Evolutionary conservation across 2,888 invertebrate species (phyloP), one percentile per base, ranked within the genome.

Genomic region (Spisula subtruncata): DNA sequence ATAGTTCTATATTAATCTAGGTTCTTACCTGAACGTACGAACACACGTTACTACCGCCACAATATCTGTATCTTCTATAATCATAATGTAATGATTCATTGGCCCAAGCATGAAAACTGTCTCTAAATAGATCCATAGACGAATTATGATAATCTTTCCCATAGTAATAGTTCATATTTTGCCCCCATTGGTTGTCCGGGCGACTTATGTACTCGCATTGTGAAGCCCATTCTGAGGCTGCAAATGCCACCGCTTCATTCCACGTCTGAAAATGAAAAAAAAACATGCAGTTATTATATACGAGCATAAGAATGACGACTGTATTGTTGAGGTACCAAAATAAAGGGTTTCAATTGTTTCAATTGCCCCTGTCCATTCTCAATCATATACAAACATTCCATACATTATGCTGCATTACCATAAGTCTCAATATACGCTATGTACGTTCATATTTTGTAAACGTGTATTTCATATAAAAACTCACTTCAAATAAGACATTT

Each of bases 121-220:
- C 79, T 6, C 60, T 54, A 75, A 92, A 90, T 51, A 90, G 54
- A 16, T 89, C 83, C 35, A 88, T 81, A n/a, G 90, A 80, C 4
- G 91, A 35, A 66, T 80, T 86, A 16, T 89, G 87, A 25, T 90
- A 82, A 18, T 89, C 90, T 14, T 66, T 81, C 46, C 90, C 91
- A 71, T 86, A 46, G 89, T 83, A 90, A 79, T 93, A 92, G 86
- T 92, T 91, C 86, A 94, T 91, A 60, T 92, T 92, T 83, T 91
- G 89, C 12, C 93, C 92, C 90, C 93, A 94, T 51, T 89, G 84
- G 51, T 93, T 91, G 86, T 93, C 93, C 14, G 91, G 91, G 16
- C 86, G 91, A 60, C 88, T 90, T 1, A 90, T 85, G 75, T 92
- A 94, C 75, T 91, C 91, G 86, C 94, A 94, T 81, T 92, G 83